Evolutionary conservation across 2,888 invertebrate genomes (phyloP), one percentile per base, ranked within the genome.

Genomic region (Drosophila quinaria): DNA sequence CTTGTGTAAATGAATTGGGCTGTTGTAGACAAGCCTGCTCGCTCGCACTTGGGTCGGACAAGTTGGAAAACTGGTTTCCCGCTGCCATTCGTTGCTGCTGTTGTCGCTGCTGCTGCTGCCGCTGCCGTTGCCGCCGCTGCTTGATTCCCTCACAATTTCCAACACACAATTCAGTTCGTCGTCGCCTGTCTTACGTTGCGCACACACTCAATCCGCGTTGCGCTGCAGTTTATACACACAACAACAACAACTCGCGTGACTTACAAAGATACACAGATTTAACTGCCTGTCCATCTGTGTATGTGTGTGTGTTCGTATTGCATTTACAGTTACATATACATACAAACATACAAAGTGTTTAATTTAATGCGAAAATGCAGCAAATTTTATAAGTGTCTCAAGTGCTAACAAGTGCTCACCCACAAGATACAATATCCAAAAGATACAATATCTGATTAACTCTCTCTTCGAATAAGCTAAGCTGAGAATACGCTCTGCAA

Each of bases 151-250:
- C 77, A 80, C 61, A 78, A 62, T 76, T 77, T 80, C 77, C 77
- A 77, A 80, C 83, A 78, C 79, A 79, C 78, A 86, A 90, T 92
- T 93, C 92, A 93, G 93, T 93, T 92, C 90, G 89, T 90, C 92
- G 91, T 91, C 92, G 92, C 91, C 92, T 91, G 93, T 91, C 92
- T 91, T 90, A 84, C 91, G 92, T 91, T 91, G 90, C 89, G 91
- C 91, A 93, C 92, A 92, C 89, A 89, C 82, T 83, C 67, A 73
- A 70, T 78, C 64, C 89, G 89, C 84, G 87, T 76, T 74, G 71
- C 70, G 75, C 68, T 70, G 73, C 66, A 78, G 61, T 70, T 64
- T 60, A 52, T 35, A 66, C 47, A 55, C 42, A 61, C 55, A 41
- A 47, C 22, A 13, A 47, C 22, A 13, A 41, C 66, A 54, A 75